These are phyloP conservation scores for Chamaea fasciata DNA, from an alignment of 2,113 vertebrate genomes.

Conservation along the genomic window DNA sequence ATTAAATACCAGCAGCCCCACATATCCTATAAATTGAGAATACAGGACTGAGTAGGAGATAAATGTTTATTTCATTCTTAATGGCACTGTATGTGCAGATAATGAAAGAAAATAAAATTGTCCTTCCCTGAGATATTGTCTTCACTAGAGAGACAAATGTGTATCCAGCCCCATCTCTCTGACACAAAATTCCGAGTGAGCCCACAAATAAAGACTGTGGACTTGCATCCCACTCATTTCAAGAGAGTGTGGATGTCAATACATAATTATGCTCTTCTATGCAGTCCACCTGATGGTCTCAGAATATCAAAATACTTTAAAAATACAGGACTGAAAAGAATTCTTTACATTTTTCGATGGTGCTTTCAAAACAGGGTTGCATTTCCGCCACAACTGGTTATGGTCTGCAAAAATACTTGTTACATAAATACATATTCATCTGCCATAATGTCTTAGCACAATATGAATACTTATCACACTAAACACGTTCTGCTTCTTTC, in stretches of 20 bases:
- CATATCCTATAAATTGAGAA: not conserved
- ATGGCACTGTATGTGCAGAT: not conserved
- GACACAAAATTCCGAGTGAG: not conserved
- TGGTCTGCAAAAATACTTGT: not conserved
- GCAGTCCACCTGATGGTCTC: not conserved
- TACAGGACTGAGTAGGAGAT: not conserved
- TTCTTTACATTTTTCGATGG: not conserved
- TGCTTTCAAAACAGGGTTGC: not conserved
- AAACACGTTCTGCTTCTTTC: not conserved
- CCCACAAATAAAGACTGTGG: not conserved
- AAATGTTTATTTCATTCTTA: not conserved
- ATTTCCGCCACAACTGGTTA: not conserved
- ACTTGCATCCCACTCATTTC: not conserved
- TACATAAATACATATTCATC: not conserved
- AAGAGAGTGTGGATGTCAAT: not conserved
- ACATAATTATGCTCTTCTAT: not conserved
- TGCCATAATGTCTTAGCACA: not conserved
- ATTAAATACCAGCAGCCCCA: not conserved
- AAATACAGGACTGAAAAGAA: fast-evolving
- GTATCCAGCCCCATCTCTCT: not conserved
- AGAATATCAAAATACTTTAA: not conserved
- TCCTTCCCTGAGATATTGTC: not conserved
- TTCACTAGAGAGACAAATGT: not conserved
- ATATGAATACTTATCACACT: not conserved
- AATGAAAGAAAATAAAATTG: not conserved